Evolutionary conservation across 1,140 invertebrate genomes (phyloP).

Genomic region (Drosophila lacteicornis): DNA sequence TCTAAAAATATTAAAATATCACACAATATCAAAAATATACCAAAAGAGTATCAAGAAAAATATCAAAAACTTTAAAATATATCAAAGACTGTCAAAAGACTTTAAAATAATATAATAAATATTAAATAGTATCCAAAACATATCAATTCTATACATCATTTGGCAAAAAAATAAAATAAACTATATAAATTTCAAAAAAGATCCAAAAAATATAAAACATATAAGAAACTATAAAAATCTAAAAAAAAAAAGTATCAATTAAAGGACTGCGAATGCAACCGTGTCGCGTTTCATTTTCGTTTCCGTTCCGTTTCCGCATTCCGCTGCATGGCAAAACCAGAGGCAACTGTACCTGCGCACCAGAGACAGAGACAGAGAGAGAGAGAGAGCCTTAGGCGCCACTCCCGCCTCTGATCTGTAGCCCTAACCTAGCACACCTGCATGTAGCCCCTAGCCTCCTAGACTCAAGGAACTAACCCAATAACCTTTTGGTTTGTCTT

Average conservation of each 20-base stretch:
- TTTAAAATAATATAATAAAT: no score
- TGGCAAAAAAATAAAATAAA: background rate
- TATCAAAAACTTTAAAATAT: no score
- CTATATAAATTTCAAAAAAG: background rate
- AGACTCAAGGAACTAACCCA: conserved; percentile 26
- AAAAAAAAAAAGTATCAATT: background rate
- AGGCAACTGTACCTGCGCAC: conserved; percentile 31
- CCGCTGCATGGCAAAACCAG: conserved; percentile 37
- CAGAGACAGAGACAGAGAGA: background rate
- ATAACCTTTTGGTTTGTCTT: conserved; percentile 53
- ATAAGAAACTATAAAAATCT: background rate
- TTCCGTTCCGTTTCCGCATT: conserved; percentile 17
- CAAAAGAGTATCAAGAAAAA: no score
- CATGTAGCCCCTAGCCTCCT: conserved; percentile 25
- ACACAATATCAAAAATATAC: no score
- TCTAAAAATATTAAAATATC: no score
- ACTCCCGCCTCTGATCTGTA: background rate
- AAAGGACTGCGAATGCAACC: conserved; percentile 13
- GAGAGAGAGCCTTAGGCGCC: background rate
- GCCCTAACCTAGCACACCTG: conserved; percentile 20
- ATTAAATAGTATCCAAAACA: no score
- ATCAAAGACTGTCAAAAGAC: no score
- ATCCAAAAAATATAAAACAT: background rate
- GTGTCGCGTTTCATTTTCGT: conserved; percentile 22
- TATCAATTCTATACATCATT: no score